Conservation (phyloP, 2,797 vertebrate genomes). For the Sylvilagus floridanus region DNA sequence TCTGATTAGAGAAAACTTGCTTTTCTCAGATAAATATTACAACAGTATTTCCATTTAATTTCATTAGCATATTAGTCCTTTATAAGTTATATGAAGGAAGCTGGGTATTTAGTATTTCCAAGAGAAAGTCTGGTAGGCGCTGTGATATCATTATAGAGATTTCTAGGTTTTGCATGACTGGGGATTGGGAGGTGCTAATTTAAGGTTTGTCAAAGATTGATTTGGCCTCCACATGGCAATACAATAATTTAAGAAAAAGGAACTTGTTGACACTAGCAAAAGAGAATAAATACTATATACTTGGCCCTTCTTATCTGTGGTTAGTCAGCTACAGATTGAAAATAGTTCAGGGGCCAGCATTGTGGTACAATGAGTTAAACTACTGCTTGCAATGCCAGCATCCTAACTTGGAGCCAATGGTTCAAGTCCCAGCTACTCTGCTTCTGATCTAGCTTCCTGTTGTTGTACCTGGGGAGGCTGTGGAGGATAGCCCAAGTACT, state of each 20-base stretch:
- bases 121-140: neutral
- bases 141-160: neutral
- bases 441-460: no score
- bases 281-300: neutral
- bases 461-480: no score
- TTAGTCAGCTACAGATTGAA: neutral
- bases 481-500: no score
- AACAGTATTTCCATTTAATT: no score
- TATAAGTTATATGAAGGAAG: neutral
- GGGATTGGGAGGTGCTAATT: neutral
- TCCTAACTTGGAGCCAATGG: no score
- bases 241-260: neutral
- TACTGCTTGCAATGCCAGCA: no score
- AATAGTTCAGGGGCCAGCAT: neutral
- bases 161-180: neutral
- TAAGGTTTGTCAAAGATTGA: neutral
- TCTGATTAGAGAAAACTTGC: neutral
- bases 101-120: neutral
- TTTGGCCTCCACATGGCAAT: neutral
- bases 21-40: neutral
- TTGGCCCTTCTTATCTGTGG: neutral
- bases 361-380: no score
- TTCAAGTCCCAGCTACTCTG: no score
- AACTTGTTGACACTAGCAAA: neutral
- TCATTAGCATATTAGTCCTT: neutral